Conservation (phyloP, 2,113 vertebrate genomes). For the Spheniscus mendiculus region DNA sequence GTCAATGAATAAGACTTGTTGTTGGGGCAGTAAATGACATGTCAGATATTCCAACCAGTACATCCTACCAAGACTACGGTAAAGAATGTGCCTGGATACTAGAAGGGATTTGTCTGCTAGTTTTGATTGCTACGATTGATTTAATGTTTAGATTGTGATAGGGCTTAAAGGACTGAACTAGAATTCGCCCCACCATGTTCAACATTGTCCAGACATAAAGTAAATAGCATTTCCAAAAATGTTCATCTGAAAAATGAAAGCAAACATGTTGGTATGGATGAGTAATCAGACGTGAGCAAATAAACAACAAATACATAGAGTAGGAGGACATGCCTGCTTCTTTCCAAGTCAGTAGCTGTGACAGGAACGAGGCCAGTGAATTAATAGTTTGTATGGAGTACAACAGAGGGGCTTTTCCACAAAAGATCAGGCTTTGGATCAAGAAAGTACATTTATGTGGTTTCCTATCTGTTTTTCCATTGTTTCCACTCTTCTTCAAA, state of each 20-base stretch:
- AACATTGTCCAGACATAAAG: neutral
- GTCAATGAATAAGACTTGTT: neutral
- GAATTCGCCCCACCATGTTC: neutral
- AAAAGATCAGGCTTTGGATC: neutral
- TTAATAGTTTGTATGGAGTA: neutral
- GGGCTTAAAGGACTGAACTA: neutral
- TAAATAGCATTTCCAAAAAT: neutral
- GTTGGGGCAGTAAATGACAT: neutral
- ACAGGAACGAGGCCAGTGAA: neutral
- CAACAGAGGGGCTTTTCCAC: neutral
- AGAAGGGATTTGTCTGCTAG: neutral
- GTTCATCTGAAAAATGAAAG: neutral
- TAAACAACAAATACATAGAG: neutral
- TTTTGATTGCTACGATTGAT: neutral
- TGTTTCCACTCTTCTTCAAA: neutral
- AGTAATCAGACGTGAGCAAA: conserved; percentile 46
- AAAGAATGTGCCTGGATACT: neutral
- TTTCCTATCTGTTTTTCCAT: neutral
- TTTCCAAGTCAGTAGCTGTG: conserved; percentile 6
- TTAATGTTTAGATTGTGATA: neutral
- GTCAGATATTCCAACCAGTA: neutral
- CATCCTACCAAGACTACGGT: neutral
- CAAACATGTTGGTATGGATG: neutral
- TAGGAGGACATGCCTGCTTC: neutral
- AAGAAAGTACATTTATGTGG: neutral